Conservation (phyloP, 2,888 invertebrate genomes). For the Sturmia bella region DNA sequence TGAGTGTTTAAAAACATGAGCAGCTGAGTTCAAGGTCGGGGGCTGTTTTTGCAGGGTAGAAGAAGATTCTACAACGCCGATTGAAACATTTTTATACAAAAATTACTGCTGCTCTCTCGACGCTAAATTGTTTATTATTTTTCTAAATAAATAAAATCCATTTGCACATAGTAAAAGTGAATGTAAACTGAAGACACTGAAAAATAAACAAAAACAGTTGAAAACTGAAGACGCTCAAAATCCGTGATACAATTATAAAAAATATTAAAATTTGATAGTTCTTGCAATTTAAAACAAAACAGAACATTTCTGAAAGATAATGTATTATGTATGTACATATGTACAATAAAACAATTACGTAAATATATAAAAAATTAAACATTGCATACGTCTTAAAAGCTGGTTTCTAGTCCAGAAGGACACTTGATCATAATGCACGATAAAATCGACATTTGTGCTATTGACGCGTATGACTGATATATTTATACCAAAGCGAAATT, state of each 20-base stretch:
- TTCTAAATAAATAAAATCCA: constrained; percentile 8
- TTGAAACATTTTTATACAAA: background rate
- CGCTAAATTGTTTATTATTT: constrained; percentile 25
- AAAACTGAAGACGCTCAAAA: constrained; percentile 37
- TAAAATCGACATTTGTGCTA: too few species aligned
- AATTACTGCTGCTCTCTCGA: constrained; percentile 19
- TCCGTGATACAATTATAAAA: constrained; percentile 29
- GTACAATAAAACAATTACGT: background rate
- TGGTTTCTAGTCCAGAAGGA: too few species aligned
- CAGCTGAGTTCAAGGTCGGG: too few species aligned
- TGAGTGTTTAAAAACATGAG: too few species aligned
- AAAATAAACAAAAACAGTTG: constrained; percentile 2
- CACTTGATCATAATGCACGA: too few species aligned
- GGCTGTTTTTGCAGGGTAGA: background rate
- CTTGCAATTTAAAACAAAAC: background rate
- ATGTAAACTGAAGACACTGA: constrained; percentile 16
- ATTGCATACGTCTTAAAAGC: too few species aligned
- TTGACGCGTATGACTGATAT: too few species aligned
- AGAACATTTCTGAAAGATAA: too few species aligned
- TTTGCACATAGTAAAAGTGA: constrained; percentile 21
- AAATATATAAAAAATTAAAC: background rate
- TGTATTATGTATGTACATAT: background rate
- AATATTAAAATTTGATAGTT: constrained; percentile 6
- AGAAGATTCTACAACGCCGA: too few species aligned
- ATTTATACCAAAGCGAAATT: too few species aligned